phyloP scores from a whole-genome alignment of 2,888 invertebrate species.

The Trachelus troglodyta region DNA sequence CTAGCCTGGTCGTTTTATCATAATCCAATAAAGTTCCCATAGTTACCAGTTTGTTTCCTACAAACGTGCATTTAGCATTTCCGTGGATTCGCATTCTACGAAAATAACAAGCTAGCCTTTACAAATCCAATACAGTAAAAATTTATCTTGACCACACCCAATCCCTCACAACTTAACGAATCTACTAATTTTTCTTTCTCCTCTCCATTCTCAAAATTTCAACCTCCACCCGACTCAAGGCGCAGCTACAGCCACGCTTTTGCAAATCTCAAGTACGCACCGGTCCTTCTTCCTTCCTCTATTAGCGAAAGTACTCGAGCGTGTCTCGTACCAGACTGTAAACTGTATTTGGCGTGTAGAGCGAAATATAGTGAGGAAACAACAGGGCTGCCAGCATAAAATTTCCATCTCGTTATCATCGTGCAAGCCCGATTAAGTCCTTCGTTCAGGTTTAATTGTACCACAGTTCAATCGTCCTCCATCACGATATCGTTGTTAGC shows the following conservation, averaged over 20 bases:
- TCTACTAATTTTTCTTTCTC: background rate
- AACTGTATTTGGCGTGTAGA: slow-evolving; percentile 5
- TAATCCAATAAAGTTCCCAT: slow-evolving; percentile 19
- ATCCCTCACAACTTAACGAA: background rate
- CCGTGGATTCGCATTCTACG: slow-evolving; percentile 20
- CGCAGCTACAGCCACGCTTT: background rate
- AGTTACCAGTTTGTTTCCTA: slow-evolving; percentile 34
- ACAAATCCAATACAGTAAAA: background rate
- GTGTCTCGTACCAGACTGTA: background rate
- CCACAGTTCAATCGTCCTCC: slow-evolving; percentile 7
- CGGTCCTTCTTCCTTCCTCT: background rate
- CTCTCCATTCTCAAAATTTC: background rate
- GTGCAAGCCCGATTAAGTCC: background rate
- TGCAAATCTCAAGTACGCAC: background rate
- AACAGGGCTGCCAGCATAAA: slow-evolving; percentile 25
- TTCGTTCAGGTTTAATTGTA: background rate
- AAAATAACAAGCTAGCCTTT: background rate
- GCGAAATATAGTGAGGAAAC: slow-evolving; percentile 29
- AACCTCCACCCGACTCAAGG: background rate
- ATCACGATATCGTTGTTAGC: slow-evolving; percentile 25
- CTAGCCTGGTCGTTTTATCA: slow-evolving; percentile 26
- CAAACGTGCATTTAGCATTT: slow-evolving; percentile 39
- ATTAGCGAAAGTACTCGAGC: background rate
- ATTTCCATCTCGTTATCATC: slow-evolving; percentile 38
- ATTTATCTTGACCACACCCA: background rate